These are phyloP conservation scores for Taeniopygia guttata DNA, from an alignment of 2,797 vertebrate species.

Conservation along the genomic window DNA sequence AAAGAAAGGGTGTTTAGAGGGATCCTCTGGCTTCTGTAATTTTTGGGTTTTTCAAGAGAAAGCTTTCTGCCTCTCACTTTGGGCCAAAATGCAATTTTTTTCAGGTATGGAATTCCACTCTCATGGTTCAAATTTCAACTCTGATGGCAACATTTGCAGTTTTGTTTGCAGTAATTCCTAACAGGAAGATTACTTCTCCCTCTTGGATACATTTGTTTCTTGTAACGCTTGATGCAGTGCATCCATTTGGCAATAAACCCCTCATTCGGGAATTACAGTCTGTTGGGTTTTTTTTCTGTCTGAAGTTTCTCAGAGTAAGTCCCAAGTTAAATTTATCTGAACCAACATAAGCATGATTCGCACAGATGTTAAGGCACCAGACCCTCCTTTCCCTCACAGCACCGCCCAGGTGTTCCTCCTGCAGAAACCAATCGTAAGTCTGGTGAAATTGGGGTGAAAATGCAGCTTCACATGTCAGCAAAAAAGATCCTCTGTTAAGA, in stretches of 20 bases:
- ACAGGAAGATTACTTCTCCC: constrained; percentile 19
- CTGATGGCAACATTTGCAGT: neutral
- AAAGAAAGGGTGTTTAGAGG: neutral
- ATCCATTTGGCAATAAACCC: constrained; percentile 8
- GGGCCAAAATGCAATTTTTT: neutral
- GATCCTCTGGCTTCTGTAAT: neutral
- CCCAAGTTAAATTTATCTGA: neutral
- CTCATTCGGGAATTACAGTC: neutral
- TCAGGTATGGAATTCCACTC: neutral
- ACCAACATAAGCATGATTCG: rapidly evolving
- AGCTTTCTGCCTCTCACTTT: neutral
- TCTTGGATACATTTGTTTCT: constrained; percentile 22
- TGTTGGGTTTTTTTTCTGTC: neutral
- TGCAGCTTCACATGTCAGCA: neutral
- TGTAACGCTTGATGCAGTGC: neutral
- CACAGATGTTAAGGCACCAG: neutral
- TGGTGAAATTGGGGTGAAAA: neutral
- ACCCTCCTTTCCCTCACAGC: neutral
- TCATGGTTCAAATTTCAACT: neutral
- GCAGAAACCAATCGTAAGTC: neutral
- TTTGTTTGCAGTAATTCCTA: constrained; percentile 14
- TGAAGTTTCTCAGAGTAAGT: neutral
- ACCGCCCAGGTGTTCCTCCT: neutral
- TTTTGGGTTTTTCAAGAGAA: neutral
- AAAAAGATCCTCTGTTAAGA: neutral